Base-by-base conservation (phyloP, 1,140 invertebrate species). In the Doryteuthis pealeii region DNA sequence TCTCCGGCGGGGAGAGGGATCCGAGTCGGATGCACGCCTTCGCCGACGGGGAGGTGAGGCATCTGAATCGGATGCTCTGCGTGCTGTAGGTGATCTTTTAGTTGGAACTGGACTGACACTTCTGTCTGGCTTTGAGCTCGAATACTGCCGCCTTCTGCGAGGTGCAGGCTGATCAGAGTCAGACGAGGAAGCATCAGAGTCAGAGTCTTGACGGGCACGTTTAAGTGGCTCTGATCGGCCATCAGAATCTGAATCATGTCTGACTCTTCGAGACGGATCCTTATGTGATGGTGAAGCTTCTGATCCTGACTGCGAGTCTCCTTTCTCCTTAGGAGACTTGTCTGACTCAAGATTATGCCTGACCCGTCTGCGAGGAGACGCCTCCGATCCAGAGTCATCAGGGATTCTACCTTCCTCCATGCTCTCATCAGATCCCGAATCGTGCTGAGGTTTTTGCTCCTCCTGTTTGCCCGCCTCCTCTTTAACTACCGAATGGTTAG, bases 151-250 rank as follows among this genome's bases (percentile, higher is more conserved):
- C 69, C 67, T 68, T 68, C 74, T 84, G 71, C 84, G 84, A 26
- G 78, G 80, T 30, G 84, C 84, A 71, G 87, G 86, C 58, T 80
- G 74, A 76, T 86, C 83, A 75, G 81, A 81, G 81, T 87, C 83
- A 74, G 83, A 80, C 0, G 54, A 62, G 2, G 54, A 62, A 62
- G 6, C 22, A 6, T 62, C 54, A 62, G 54, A 62, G 1, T 62
- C 54, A 6, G 54, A 62, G 18, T 62, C 54, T 69, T 77, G 69
- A 70, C 81, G 75, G 76, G 74, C 76, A 65, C 76, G n/a, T 77
- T 77, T 82, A 62, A 82, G 79, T 71, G 77, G 80, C 26, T 76
- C 82, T 62, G 84, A 82, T 71, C 72, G 74, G 72, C 35, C 10
- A 62, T 86, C 84, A 69, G 81, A 83, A 78, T 83, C 82, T 65